A percentile compares a stretch with the other conserved stretches of the same genome.
Evolutionary conservation across 2,888 invertebrate species (phyloP).

Genomic region (Asteroscopus sphinx): DNA sequence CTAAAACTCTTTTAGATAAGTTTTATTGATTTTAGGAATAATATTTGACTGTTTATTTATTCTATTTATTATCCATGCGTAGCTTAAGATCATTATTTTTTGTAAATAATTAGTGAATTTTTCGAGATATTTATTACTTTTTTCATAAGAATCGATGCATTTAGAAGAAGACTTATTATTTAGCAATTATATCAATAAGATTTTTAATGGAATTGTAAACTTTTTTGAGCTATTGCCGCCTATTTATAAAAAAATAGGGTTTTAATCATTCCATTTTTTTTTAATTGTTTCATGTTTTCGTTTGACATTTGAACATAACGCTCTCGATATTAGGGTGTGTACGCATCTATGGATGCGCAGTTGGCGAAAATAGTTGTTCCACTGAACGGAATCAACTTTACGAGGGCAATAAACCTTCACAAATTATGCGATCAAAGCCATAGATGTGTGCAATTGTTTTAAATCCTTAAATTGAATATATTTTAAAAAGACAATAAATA

Average conservation of each 20-base stretch:
- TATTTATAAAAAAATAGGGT: conserved; percentile 26
- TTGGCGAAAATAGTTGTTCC: too few species aligned
- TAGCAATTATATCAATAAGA: conserved; percentile 47
- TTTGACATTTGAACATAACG: conserved; percentile 23
- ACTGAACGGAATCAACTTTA: too few species aligned
- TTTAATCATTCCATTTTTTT: conserved; percentile 22
- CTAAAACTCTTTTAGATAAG: conserved; percentile 43
- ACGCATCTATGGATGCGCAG: too few species aligned
- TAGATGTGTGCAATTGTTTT: too few species aligned
- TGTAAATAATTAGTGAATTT: conserved; percentile 85
- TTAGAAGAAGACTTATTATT: conserved; percentile 64
- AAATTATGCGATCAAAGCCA: too few species aligned
- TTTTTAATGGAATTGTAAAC: conserved; percentile 17
- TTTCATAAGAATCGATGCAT: conserved; percentile 64
- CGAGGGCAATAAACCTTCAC: too few species aligned
- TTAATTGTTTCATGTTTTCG: conserved; percentile 23
- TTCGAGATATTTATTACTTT: conserved; percentile 61
- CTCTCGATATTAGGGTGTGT: too few species aligned
- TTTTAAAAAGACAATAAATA: too few species aligned
- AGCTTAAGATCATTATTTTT: conserved; percentile 70
- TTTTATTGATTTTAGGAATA: conserved; percentile 64
- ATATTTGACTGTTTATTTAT: conserved; percentile 82
- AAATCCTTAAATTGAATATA: too few species aligned
- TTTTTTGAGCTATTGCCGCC: conserved; percentile 16
- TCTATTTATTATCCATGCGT: conserved; percentile 79